phyloP scores from a whole-genome alignment of 2,113 vertebrate species.

The Rousettus leschenaultii region DNA sequence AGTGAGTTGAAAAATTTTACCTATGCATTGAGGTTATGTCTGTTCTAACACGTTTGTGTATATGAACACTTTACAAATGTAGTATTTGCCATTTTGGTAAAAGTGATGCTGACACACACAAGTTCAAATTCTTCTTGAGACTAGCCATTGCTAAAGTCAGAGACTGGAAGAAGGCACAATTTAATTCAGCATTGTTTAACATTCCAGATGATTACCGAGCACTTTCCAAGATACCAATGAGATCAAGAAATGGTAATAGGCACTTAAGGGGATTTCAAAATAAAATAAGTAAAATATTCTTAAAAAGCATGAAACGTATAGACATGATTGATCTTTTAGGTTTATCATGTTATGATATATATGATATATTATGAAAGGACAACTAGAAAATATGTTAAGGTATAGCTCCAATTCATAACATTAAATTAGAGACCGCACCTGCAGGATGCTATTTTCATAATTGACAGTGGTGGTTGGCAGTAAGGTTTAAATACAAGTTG shows the following conservation, averaged over 20 bases:
- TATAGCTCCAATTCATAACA: neutral
- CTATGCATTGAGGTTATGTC: neutral
- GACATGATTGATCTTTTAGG: neutral
- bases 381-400: neutral
- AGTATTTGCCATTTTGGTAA: neutral
- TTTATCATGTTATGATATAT: neutral
- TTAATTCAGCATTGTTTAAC: neutral
- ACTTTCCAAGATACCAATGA: neutral
- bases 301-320: neutral
- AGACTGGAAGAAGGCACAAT: neutral
- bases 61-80: neutral
- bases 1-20: neutral
- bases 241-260: neutral
- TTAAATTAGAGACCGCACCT: neutral
- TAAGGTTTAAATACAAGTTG: neutral
- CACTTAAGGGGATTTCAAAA: neutral
- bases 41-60: neutral
- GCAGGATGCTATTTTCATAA: neutral
- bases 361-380: neutral
- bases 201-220: neutral
- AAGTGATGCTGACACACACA: neutral
- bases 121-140: neutral
- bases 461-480: neutral
- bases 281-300: neutral
- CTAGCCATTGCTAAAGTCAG: neutral